phyloP scores from a whole-genome alignment of 2,113 vertebrate genomes.

The Hirundichthys speculiger region DNA sequence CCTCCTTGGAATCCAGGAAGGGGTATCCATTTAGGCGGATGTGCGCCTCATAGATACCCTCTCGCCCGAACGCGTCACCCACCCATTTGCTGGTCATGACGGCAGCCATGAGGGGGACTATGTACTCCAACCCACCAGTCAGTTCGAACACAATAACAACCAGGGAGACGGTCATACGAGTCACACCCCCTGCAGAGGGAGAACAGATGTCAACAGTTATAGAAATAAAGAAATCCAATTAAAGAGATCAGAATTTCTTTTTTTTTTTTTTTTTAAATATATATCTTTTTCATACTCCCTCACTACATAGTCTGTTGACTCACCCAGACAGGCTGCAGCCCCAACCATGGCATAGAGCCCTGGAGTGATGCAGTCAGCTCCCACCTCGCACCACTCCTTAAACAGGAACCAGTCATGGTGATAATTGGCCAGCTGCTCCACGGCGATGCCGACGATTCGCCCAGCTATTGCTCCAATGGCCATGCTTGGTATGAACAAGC shows the following conservation, averaged over 20 bases:
- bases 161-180: constrained; percentile 97
- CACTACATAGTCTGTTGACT: constrained; percentile 40
- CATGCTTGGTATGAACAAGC: constrained; percentile 99
- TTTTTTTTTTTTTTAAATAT: no score
- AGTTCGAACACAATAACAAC: constrained; percentile 99
- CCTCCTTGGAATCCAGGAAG: constrained; percentile 98
- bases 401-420: constrained; percentile 99
- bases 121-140: constrained; percentile 97
- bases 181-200: constrained; percentile 88
- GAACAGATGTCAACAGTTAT: not conserved
- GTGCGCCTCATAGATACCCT: constrained; percentile 98
- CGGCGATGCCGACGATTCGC: constrained; percentile 95
- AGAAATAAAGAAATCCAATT: no score
- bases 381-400: constrained; percentile 97
- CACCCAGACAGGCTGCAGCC: constrained; percentile 95
- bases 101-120: constrained; percentile 98
- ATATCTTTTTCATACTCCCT: not conserved
- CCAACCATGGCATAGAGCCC: constrained; percentile 99
- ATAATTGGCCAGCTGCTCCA: constrained; percentile 96
- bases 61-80: constrained; percentile 96
- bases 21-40: constrained; percentile 98
- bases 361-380: constrained; percentile 96
- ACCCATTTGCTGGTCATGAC: constrained; percentile 99
- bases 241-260: no score
- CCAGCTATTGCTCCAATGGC: constrained; percentile 97